Percentiles rank a stretch among this genome's conserved stretches.
These are phyloP conservation scores for Neodiprion pinetum DNA, from an alignment of 1,140 invertebrate species.

Conservation along the genomic window DNA sequence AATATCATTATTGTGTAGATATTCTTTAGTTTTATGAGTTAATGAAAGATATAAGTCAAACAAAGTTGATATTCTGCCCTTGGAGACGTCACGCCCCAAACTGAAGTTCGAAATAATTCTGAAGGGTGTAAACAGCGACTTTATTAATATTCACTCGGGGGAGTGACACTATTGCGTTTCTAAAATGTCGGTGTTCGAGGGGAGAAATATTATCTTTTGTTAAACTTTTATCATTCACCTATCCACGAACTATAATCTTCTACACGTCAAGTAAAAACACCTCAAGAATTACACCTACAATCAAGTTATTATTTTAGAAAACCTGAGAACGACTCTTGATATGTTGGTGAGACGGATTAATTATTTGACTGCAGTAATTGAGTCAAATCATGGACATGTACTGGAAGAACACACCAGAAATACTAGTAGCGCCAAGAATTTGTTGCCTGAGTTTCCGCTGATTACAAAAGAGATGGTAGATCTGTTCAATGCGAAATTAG, in stretches of 20 bases:
- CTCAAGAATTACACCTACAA: background rate
- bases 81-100: no score
- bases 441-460: background rate
- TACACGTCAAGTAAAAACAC: background rate
- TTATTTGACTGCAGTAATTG: background rate
- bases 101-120: no score
- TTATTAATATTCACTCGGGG: no score
- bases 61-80: no score
- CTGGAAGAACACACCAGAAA: background rate
- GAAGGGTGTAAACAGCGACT: no score
- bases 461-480: background rate
- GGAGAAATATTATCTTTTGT: background rate
- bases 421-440: background rate
- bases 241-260: background rate
- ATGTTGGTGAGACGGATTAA: background rate
- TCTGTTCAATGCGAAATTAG: no score
- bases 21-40: no score
- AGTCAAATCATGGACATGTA: background rate
- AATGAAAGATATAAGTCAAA: no score
- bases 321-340: background rate
- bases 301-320: background rate
- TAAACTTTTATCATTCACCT: background rate
- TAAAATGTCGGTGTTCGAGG: no score
- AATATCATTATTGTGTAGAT: background rate
- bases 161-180: no score